phyloP scores from a whole-genome alignment of 2,888 invertebrate genomes.

The Zaprionus obscuricornis region DNA sequence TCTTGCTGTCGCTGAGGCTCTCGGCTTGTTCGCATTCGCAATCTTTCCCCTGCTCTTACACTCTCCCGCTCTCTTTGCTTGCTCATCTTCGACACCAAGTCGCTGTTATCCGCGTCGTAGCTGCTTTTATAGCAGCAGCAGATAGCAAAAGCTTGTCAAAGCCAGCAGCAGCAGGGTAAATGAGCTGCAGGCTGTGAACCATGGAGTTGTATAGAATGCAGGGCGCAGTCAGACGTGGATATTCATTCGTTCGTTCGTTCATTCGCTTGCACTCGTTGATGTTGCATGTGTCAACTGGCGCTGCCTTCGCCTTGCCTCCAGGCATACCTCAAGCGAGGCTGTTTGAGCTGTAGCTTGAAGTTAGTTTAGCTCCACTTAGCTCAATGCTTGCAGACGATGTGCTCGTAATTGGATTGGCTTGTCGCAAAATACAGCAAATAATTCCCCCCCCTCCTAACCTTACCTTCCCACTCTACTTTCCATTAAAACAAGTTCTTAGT shows the following conservation, averaged over 20 bases:
- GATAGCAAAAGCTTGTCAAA: no score
- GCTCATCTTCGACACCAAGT: conserved; percentile 17
- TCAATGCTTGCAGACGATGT: conserved; percentile 25
- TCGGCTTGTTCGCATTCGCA: neutral
- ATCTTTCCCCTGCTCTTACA: neutral
- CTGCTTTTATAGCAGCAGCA: conserved; percentile 73
- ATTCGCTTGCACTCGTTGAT: no score
- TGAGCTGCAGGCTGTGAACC: no score
- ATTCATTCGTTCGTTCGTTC: no score
- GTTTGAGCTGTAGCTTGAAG: conserved; percentile 21
- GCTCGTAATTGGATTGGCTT: conserved; percentile 56
- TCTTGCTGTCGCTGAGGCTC: neutral
- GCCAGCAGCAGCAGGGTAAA: no score
- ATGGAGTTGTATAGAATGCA: no score
- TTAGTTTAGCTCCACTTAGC: conserved; percentile 62
- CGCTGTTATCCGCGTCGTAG: conserved; percentile 62
- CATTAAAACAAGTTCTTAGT: conserved; percentile 28
- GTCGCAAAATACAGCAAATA: conserved; percentile 14
- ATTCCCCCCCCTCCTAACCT: no score
- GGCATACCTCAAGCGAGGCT: conserved; percentile 7
- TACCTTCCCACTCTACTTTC: no score
- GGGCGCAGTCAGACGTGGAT: conserved; percentile 12
- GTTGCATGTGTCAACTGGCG: conserved; percentile 69
- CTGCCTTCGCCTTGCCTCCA: conserved; percentile 30
- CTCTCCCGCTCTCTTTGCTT: conserved; percentile 11